Evolutionary conservation across 2,113 vertebrate genomes (phyloP), one percentile per base, ranked within the genome.

Genomic region (Holacanthus passer): DNA sequence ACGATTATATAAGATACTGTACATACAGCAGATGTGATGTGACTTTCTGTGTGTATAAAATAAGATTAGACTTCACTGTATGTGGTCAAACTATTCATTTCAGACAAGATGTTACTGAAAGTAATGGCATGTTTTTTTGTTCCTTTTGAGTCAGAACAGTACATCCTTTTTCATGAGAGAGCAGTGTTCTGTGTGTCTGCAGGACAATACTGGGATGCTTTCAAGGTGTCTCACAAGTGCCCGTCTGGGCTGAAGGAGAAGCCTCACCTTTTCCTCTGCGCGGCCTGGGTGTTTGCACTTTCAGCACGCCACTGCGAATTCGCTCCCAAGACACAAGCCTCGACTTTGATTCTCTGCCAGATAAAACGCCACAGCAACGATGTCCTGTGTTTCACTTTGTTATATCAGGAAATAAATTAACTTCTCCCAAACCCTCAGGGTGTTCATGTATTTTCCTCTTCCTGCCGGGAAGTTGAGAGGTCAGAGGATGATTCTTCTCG

Each of bases 371-470:
- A 70, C 47, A 60, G 80, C 85, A 83, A 90, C 88, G 84, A 52
- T 56, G 45, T 85, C 37, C 84, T n/a, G 7, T 66, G 83, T 87
- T 60, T 80, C 39, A 87, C 87, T 91, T 92, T 93, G 90, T 91
- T 90, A 69, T 75, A 85, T 88, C 89, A 92, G 91, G 93, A 94
- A 93, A 89, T 86, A 88, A 88, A 92, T 89, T 31, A 92, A 90
- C 86, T 86, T 90, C 89, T 91, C 87, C 86, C 71, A 81, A 89
- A 88, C 69, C 83, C 80, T 79, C 14, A 0, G 90, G 85, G 84
- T 85, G 82, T 91, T 85, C 74, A 39, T 90, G 84, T 78, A 79
- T 87, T 89, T 88, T 85, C 48, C 76, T 81, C 70, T 84, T 86
- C 88, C 85, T 29, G 73, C 63, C 81, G 88, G 90, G 87, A 93